Percentiles rank a stretch among this genome's conserved stretches.
phyloP scores from a whole-genome alignment of 2,888 invertebrate genomes.

The Cabera pusaria region DNA sequence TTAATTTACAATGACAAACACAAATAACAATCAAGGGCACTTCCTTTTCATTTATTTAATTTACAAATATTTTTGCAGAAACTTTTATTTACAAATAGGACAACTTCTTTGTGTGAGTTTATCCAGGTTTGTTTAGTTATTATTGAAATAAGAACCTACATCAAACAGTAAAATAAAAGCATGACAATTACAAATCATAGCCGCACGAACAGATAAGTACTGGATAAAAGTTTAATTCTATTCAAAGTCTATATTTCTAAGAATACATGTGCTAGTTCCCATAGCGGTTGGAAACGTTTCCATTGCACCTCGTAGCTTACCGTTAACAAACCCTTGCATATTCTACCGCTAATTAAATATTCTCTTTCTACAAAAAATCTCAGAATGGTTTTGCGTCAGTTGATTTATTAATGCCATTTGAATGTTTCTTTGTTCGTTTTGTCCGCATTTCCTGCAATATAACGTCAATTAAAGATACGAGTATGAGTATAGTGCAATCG shows the following conservation, averaged over 20 bases:
- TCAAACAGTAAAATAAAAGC: no score
- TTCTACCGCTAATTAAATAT: slow-evolving; percentile 10
- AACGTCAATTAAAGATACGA: not conserved
- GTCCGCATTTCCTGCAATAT: slow-evolving; percentile 8
- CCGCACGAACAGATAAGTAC: slow-evolving; percentile 6
- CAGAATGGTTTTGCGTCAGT: slow-evolving; percentile 13
- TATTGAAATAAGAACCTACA: no score
- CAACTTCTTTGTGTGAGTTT: no score
- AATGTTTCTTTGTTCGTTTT: slow-evolving; percentile 14
- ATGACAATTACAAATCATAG: no score
- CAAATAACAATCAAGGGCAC: no score
- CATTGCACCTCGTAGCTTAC: slow-evolving; percentile 40
- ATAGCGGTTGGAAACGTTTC: slow-evolving; percentile 48
- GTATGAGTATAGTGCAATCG: slow-evolving; percentile 1
- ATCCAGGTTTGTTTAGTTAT: no score
- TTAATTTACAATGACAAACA: no score
- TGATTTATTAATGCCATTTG: slow-evolving; percentile 15
- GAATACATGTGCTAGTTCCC: slow-evolving; percentile 62
- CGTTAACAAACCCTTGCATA: slow-evolving; percentile 18
- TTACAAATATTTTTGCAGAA: no score
- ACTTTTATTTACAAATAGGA: no score
- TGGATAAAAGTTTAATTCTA: slow-evolving; percentile 28
- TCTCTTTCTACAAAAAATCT: slow-evolving; percentile 19
- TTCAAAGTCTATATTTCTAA: slow-evolving; percentile 43
- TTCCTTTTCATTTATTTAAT: no score